phyloP scores from a whole-genome alignment of 2,113 vertebrate genomes.

The Chaetura pelagica region DNA sequence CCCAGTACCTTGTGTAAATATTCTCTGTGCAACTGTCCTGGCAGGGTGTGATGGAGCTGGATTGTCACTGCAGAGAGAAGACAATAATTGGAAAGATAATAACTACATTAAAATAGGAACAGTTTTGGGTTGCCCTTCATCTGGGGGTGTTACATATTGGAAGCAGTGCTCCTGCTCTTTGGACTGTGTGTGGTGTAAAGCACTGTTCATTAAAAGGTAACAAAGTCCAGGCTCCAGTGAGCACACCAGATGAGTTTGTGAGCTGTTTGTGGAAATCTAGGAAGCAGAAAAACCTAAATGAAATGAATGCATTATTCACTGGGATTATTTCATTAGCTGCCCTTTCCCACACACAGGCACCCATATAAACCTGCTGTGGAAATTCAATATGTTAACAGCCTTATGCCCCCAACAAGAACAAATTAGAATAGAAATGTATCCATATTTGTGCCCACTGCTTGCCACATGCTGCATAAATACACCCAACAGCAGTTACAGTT shows the following conservation, averaged over 20 bases:
- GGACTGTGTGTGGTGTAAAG: not conserved
- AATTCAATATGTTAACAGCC: constrained; percentile 1
- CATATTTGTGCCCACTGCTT: constrained; percentile 12
- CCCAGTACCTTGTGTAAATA: not conserved
- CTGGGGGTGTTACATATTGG: not conserved
- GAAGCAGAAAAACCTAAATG: constrained; percentile 1
- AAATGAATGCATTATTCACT: constrained; percentile 1
- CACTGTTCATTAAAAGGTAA: not conserved
- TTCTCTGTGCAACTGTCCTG: not conserved
- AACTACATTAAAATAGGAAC: not conserved
- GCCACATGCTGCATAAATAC: not conserved
- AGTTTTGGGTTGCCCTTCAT: not conserved
- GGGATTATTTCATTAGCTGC: constrained; percentile 20
- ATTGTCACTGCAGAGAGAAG: not conserved
- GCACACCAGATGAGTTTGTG: not conserved
- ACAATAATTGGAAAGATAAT: not conserved
- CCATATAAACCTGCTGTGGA: not conserved
- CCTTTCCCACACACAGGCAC: not conserved
- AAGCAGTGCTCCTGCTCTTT: not conserved
- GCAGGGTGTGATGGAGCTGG: not conserved
- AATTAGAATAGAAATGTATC: not conserved
- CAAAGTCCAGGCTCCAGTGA: not conserved
- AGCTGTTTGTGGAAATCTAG: constrained; percentile 4
- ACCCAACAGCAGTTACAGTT: constrained; percentile 34
- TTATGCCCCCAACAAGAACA: not conserved